phyloP scores from a whole-genome alignment of 2,113 vertebrate species.

The Chaetorhynchus papuensis region DNA sequence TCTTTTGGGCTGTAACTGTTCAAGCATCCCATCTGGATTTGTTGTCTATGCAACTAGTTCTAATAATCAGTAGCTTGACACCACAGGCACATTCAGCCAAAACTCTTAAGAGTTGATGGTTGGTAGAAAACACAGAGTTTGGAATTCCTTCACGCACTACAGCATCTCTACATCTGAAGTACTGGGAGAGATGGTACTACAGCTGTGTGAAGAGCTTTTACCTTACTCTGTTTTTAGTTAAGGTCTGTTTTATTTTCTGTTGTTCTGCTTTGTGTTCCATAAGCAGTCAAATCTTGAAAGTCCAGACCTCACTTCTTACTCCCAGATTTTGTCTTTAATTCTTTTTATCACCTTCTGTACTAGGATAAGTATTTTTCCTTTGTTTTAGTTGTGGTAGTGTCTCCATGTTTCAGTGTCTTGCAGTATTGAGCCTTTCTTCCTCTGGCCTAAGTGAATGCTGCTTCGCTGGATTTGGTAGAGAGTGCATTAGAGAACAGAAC shows the following conservation, averaged over 20 bases:
- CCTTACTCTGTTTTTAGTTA: neutral
- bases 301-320: neutral
- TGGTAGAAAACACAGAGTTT: neutral
- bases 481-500: neutral
- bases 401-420: neutral
- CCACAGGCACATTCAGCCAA: neutral
- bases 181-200: neutral
- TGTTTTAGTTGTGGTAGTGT: neutral
- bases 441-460: neutral
- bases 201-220: neutral
- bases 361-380: neutral
- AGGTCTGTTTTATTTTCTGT: neutral
- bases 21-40: neutral
- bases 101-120: accelerated
- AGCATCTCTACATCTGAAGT: accelerated
- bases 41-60: neutral
- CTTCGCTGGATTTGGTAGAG: neutral
- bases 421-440: neutral
- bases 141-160: neutral
- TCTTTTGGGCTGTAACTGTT: neutral
- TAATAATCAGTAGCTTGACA: neutral
- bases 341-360: neutral
- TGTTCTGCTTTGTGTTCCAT: neutral
- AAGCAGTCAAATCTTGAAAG: neutral
- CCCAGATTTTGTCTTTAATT: neutral